These are phyloP conservation scores for Himalopsyche anomala DNA, from an alignment of 2,888 invertebrate species.

Conservation along the genomic window DNA sequence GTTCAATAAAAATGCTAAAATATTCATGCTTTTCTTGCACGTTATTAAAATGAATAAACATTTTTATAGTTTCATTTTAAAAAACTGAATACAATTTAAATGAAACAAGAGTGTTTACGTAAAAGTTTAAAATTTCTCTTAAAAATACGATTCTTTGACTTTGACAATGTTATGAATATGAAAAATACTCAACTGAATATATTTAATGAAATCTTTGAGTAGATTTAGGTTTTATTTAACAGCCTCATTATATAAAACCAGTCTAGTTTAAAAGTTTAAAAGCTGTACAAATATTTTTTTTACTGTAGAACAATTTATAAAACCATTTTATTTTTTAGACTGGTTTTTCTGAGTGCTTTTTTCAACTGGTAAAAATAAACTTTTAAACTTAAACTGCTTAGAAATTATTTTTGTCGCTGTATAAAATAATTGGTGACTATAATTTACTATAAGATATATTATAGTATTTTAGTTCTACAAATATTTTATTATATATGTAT, in stretches of 20 bases:
- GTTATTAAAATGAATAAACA: slow-evolving; percentile 7
- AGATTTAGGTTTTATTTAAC: background rate
- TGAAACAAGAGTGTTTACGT: background rate
- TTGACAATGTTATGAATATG: background rate
- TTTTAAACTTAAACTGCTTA: too few species aligned
- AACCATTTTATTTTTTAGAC: too few species aligned
- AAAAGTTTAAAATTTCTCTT: background rate
- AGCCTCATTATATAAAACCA: background rate
- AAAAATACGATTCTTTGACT: background rate
- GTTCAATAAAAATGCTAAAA: background rate
- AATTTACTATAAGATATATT: too few species aligned
- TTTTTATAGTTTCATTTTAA: background rate
- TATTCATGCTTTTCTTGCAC: background rate
- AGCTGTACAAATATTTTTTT: too few species aligned
- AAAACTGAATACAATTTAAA: background rate
- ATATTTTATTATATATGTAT: too few species aligned
- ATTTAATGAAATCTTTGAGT: background rate
- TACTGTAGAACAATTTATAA: too few species aligned
- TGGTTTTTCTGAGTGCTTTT: too few species aligned
- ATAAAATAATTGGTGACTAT: too few species aligned
- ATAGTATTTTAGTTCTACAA: too few species aligned
- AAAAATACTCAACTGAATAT: background rate
- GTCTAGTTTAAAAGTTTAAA: background rate
- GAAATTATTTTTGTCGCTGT: too few species aligned
- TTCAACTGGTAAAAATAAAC: too few species aligned